Conservation (phyloP, 2,797 vertebrate species). For the Cyclura pinguis region DNA sequence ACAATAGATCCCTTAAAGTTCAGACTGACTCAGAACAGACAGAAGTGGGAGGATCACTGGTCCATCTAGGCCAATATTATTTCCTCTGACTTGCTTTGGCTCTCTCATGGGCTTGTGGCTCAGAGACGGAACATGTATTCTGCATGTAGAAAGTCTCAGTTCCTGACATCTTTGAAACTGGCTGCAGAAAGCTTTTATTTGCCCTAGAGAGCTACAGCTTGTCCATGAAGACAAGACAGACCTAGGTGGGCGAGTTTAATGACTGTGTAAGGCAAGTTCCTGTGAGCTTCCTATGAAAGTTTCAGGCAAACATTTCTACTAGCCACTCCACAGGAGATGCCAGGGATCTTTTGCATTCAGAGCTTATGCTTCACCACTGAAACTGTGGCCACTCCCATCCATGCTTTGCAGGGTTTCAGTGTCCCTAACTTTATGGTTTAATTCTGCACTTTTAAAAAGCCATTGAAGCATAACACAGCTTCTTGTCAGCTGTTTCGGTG, state of each 20-base stretch:
- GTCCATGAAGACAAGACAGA: not conserved
- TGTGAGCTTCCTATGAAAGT: not conserved
- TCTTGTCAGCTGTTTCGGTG: conserved; percentile 76
- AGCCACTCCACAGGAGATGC: not conserved
- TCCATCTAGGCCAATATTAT: too few species aligned
- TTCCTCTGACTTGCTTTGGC: too few species aligned
- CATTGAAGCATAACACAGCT: conserved; percentile 73
- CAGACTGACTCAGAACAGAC: too few species aligned
- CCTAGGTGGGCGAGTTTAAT: not conserved
- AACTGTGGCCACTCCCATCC: not conserved
- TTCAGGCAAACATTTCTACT: conserved; percentile 9
- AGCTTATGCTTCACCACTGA: not conserved
- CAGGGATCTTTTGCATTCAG: not conserved
- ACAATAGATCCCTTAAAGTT: too few species aligned
- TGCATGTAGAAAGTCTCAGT: too few species aligned
- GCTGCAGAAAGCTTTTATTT: not conserved
- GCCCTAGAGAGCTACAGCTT: not conserved
- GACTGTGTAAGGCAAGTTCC: not conserved
- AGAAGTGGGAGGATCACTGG: too few species aligned
- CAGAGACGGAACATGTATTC: too few species aligned
- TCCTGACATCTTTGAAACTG: not conserved
- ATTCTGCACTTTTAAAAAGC: not conserved
- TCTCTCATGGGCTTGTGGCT: too few species aligned
- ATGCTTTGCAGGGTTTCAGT: not conserved
- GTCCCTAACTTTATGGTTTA: not conserved